A percentile compares a stretch with the other conserved stretches of the same genome.
Evolutionary conservation across 2,888 invertebrate genomes (phyloP).

Genomic region (Scaptomyza reducta): DNA sequence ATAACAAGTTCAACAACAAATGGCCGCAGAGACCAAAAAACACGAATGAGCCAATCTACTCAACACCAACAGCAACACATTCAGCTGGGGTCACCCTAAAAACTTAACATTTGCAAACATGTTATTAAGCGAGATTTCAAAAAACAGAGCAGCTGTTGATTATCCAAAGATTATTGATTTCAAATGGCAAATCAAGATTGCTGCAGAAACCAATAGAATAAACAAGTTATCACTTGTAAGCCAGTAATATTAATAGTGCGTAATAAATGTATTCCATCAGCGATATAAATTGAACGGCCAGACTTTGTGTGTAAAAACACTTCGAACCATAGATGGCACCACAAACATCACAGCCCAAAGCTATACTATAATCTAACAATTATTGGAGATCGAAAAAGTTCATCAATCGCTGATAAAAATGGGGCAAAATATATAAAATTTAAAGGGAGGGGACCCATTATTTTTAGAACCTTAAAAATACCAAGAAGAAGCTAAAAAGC

Average conservation of each 20-base stretch:
- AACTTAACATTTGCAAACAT: slow-evolving; percentile 17
- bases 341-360: background rate
- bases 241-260: background rate
- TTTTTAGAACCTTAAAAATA: no score
- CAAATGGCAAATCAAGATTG: background rate
- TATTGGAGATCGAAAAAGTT: no score
- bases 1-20: slow-evolving; percentile 7
- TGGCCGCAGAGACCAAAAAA: slow-evolving; percentile 17
- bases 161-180: slow-evolving; percentile 13
- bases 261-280: background rate
- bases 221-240: background rate
- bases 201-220: background rate
- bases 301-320: background rate
- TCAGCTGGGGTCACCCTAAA: slow-evolving; percentile 24
- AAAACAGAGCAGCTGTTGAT: slow-evolving; percentile 24
- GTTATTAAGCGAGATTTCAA: slow-evolving; percentile 9
- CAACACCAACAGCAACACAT: slow-evolving; percentile 9
- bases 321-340: slow-evolving; percentile 15
- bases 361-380: background rate
- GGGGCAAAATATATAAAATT: no score
- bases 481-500: no score
- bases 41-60: slow-evolving; percentile 27
- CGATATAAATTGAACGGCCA: background rate
- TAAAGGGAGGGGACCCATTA: no score
- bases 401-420: no score